phyloP scores from a whole-genome alignment of 2,113 vertebrate genomes.

The Falco punctatus region DNA sequence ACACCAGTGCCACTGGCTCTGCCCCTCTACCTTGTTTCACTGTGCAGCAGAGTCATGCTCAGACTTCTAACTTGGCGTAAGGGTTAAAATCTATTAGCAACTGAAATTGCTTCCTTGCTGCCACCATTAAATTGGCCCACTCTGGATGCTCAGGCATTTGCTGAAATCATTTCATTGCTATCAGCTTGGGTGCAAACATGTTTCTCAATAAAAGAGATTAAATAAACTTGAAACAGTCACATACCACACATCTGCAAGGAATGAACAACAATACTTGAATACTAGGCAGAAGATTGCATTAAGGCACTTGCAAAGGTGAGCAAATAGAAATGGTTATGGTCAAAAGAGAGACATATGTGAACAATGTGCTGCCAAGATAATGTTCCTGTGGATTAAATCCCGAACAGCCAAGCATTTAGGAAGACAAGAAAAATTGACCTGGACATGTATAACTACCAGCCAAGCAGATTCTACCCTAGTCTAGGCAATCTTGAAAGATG shows the following conservation, averaged over 20 bases:
- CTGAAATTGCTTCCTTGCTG: background rate
- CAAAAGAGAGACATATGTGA: background rate
- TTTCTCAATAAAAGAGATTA: background rate
- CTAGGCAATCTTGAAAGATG: background rate
- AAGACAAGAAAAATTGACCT: background rate
- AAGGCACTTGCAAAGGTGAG: background rate
- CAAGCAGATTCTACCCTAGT: background rate
- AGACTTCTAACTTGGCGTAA: background rate
- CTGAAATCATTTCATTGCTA: background rate
- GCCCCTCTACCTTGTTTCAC: background rate
- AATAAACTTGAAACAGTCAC: background rate
- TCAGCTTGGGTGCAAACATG: background rate
- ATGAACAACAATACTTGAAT: background rate
- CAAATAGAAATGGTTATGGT: constrained; percentile 27
- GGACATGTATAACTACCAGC: background rate
- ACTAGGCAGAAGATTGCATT: background rate
- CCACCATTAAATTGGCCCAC: background rate
- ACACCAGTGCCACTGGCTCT: background rate
- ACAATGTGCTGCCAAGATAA: background rate
- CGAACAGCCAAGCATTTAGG: background rate
- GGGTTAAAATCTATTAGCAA: background rate
- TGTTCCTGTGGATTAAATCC: background rate
- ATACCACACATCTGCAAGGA: background rate
- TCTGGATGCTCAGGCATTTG: background rate
- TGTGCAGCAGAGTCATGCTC: background rate